Evolutionary conservation across 2,797 vertebrate genomes (phyloP).

Genomic region (Champsocephalus gunnari): DNA sequence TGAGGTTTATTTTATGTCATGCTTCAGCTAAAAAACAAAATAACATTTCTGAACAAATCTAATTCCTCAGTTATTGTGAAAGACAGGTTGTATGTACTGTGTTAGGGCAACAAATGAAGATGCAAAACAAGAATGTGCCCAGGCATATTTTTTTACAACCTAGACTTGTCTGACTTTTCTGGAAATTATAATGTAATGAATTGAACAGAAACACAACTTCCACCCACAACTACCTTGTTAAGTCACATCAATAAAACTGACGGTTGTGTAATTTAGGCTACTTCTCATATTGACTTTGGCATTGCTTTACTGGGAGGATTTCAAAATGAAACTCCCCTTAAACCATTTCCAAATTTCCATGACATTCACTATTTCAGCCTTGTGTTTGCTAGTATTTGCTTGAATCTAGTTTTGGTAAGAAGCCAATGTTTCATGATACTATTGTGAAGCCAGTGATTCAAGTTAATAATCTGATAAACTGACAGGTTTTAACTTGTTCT

Average conservation of each 20-base stretch:
- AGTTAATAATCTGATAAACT: background rate
- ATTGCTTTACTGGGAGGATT: background rate
- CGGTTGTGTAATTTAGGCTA: background rate
- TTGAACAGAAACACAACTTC: background rate
- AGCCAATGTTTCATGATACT: background rate
- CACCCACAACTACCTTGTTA: background rate
- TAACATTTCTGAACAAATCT: background rate
- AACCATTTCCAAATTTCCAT: background rate
- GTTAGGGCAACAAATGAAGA: background rate
- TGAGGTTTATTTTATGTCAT: constrained; percentile 1
- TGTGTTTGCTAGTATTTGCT: background rate
- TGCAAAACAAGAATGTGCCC: background rate
- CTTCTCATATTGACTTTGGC: background rate
- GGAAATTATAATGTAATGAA: background rate
- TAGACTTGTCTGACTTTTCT: background rate
- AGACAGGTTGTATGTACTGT: background rate
- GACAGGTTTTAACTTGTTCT: background rate
- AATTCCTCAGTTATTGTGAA: constrained; percentile 15
- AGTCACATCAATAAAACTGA: background rate
- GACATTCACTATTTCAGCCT: background rate
- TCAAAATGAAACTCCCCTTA: background rate
- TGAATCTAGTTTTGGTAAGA: background rate
- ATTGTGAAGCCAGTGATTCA: background rate
- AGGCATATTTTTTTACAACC: background rate
- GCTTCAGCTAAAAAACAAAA: background rate